A percentile compares a stretch with the other conserved stretches of the same genome.
Conservation (phyloP, 2,888 invertebrate species). For the Ornithoptera priamus region DNA sequence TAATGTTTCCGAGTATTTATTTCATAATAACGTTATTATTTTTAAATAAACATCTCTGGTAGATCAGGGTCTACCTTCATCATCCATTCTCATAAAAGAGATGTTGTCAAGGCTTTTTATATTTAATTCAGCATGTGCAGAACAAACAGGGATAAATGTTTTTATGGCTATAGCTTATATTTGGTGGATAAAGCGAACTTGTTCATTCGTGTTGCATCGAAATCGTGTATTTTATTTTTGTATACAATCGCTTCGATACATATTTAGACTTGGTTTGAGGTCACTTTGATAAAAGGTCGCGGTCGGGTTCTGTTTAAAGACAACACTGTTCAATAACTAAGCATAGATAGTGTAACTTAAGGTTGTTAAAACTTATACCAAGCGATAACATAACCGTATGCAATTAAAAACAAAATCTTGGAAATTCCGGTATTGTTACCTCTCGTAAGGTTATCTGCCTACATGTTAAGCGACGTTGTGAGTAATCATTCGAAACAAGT, state of each 20-base stretch:
- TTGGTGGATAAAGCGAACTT: not conserved
- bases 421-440: slow-evolving; percentile 6
- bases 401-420: not conserved
- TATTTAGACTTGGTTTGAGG: slow-evolving; percentile 11
- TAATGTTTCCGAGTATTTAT: not conserved
- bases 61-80: not conserved
- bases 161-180: not conserved
- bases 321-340: slow-evolving; percentile 2
- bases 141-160: not conserved
- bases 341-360: slow-evolving; percentile 1
- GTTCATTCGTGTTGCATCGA: not conserved
- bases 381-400: slow-evolving; percentile 1
- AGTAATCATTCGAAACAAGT: slow-evolving; percentile 26
- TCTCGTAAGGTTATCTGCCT: slow-evolving; percentile 4
- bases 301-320: slow-evolving; percentile 2
- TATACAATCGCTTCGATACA: not conserved
- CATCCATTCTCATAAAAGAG: not conserved
- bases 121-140: not conserved
- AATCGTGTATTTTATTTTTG: not conserved
- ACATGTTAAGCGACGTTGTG: slow-evolving; percentile 1
- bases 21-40: not conserved
- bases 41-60: not conserved
- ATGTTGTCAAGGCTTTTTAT: not conserved
- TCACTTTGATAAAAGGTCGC: slow-evolving; percentile 25
- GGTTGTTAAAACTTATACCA: not conserved